Evolutionary conservation across 2,797 vertebrate species (phyloP).

Genomic region (Falco columbarius): DNA sequence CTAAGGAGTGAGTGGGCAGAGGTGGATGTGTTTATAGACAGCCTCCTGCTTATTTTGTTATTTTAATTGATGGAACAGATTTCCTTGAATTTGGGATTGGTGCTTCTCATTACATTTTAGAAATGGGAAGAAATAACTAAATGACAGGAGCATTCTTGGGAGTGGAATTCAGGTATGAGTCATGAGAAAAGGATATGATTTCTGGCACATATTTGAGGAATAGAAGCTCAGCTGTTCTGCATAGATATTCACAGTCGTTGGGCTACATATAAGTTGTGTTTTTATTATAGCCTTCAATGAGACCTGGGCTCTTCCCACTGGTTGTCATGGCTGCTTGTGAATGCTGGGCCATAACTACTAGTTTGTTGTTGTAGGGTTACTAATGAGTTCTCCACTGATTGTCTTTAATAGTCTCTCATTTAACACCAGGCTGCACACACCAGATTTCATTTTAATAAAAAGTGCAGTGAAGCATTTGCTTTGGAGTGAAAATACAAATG

Average conservation of each 20-base stretch:
- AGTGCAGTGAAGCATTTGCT: conserved; percentile 58
- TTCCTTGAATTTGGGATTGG: conserved; percentile 25
- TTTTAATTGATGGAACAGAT: conserved; percentile 53
- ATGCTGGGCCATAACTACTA: conserved; percentile 44
- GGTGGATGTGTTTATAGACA: conserved; percentile 38
- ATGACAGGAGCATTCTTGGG: conserved; percentile 43
- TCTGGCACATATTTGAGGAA: conserved; percentile 27
- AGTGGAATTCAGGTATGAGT: conserved; percentile 45
- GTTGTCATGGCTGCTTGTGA: conserved; percentile 49
- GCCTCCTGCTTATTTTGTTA: conserved; percentile 47
- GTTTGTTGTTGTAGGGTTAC: conserved; percentile 60
- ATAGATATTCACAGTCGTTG: background rate
- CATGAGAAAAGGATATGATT: conserved; percentile 44
- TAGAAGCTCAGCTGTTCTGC: background rate
- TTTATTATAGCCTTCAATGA: conserved; percentile 19
- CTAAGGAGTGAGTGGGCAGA: conserved; percentile 28
- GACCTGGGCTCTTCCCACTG: conserved; percentile 9
- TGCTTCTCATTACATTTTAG: conserved; percentile 41
- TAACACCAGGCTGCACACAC: conserved; percentile 57
- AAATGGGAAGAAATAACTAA: conserved; percentile 55
- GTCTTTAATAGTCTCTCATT: conserved; percentile 68
- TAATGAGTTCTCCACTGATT: conserved; percentile 68
- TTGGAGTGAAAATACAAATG: conserved; percentile 59
- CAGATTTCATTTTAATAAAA: conserved; percentile 70
- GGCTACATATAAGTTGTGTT: background rate